phyloP scores from a whole-genome alignment of 1,140 invertebrate species.

The Lutraria rhynchaena region DNA sequence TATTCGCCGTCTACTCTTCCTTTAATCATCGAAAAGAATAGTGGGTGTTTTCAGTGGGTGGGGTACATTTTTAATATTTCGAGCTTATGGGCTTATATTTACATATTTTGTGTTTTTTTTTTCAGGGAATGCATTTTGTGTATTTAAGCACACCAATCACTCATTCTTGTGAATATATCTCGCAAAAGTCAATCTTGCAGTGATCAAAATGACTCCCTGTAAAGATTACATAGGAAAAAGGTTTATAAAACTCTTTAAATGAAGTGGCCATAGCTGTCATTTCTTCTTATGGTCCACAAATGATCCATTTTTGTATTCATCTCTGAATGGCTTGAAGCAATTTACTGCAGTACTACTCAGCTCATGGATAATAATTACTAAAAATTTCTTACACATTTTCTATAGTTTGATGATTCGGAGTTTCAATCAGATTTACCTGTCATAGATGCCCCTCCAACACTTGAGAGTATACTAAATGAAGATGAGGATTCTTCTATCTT shows the following conservation, averaged over 20 bases:
- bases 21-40: too few species aligned
- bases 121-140: not conserved
- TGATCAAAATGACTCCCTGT: not conserved
- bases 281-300: too few species aligned
- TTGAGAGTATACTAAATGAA: conserved; percentile 93
- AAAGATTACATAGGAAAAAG: not conserved
- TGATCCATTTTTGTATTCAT: too few species aligned
- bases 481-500: conserved; percentile 80
- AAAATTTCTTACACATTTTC: conserved; percentile 62
- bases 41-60: conserved; percentile 30
- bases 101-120: not conserved
- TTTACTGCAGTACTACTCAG: too few species aligned
- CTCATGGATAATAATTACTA: too few species aligned
- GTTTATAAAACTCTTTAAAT: too few species aligned
- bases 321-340: too few species aligned
- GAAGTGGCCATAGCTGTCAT: too few species aligned
- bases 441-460: conserved; percentile 89
- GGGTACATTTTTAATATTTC: not conserved
- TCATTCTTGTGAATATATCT: not conserved
- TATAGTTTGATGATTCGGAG: conserved; percentile 92
- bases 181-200: not conserved
- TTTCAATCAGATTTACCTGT: conserved; percentile 89
- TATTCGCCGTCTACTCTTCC: too few species aligned
- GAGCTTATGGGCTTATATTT: not conserved
- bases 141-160: not conserved